Evolutionary conservation across 2,113 vertebrate genomes (phyloP).

Genomic region (Argyrosomus japonicus): DNA sequence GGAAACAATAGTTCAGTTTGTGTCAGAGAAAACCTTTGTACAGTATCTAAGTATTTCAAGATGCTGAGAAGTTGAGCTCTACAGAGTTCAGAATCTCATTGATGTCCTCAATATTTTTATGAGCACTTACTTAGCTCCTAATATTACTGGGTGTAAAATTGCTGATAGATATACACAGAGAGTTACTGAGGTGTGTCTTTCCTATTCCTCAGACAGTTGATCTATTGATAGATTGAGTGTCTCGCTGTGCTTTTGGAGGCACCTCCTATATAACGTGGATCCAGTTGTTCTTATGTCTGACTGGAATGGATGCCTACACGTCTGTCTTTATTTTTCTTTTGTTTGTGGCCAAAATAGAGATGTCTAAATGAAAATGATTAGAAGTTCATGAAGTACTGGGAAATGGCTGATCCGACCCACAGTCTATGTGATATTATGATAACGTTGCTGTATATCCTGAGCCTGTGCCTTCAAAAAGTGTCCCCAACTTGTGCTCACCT

Average conservation of each 20-base stretch:
- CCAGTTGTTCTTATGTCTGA: constrained; percentile 67
- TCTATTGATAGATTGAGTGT: constrained; percentile 25
- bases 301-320: constrained; percentile 32
- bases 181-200: constrained; percentile 12
- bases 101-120: background rate
- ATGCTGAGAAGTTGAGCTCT: constrained; percentile 4
- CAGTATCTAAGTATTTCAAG: constrained; percentile 27
- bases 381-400: constrained; percentile 3
- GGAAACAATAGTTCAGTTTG: constrained; percentile 11
- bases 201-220: background rate
- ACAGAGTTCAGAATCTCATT: constrained; percentile 1
- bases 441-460: constrained; percentile 6
- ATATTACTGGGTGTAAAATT: background rate
- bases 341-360: constrained; percentile 62
- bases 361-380: constrained; percentile 21
- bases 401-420: constrained; percentile 12
- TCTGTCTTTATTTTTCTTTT: constrained; percentile 59
- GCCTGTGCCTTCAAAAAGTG: constrained; percentile 26
- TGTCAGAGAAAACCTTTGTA: background rate
- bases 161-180: background rate
- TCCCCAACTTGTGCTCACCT: constrained; percentile 59
- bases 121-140: background rate
- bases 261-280: constrained; percentile 65
- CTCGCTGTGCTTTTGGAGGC: constrained; percentile 28
- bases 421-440: constrained; percentile 1